These are phyloP conservation scores for Chirona hameri DNA, from an alignment of 2,888 invertebrate genomes.

Conservation along the genomic window DNA sequence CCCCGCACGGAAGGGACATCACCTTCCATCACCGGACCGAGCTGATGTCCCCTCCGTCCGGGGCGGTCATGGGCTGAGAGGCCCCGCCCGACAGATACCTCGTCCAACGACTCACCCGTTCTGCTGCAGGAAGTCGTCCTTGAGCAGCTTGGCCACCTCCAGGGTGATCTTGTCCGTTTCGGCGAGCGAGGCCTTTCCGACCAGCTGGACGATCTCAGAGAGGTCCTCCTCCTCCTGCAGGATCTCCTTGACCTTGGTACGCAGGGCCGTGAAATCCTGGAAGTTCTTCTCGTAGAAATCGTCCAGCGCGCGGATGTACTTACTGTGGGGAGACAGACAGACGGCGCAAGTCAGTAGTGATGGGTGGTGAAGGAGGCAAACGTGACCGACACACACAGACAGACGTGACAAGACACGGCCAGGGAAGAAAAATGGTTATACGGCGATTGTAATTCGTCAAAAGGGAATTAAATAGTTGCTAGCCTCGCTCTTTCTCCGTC, in stretches of 20 bases:
- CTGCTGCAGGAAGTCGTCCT: slow-evolving; percentile 99
- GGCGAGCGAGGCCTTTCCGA: slow-evolving; percentile 97
- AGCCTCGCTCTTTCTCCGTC: too few species aligned
- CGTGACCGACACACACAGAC: too few species aligned
- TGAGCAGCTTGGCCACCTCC: slow-evolving; percentile 95
- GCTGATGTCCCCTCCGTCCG: too few species aligned
- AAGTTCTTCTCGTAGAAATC: slow-evolving; percentile 99
- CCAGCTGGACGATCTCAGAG: slow-evolving; percentile 98
- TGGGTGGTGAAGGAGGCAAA: too few species aligned
- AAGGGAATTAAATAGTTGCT: too few species aligned
- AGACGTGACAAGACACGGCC: too few species aligned
- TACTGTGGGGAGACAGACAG: slow-evolving; percentile 57
- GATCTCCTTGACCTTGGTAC: slow-evolving; percentile 66
- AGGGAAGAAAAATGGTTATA: too few species aligned
- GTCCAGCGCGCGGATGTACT: slow-evolving; percentile 96
- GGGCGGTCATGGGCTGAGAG: too few species aligned
- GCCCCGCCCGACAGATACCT: too few species aligned
- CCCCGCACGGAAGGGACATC: too few species aligned
- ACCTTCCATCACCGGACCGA: too few species aligned
- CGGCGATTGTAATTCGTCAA: too few species aligned
- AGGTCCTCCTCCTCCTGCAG: slow-evolving; percentile 98
- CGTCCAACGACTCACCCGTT: slow-evolving; percentile 65
- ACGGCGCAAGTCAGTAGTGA: slow-evolving; percentile 27
- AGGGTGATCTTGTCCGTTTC: slow-evolving; percentile 99
- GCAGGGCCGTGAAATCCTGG: slow-evolving; percentile 82